Evolutionary conservation across 92 coral and sea anemone species (phyloP).

Genomic region (Phenganax marumi): DNA sequence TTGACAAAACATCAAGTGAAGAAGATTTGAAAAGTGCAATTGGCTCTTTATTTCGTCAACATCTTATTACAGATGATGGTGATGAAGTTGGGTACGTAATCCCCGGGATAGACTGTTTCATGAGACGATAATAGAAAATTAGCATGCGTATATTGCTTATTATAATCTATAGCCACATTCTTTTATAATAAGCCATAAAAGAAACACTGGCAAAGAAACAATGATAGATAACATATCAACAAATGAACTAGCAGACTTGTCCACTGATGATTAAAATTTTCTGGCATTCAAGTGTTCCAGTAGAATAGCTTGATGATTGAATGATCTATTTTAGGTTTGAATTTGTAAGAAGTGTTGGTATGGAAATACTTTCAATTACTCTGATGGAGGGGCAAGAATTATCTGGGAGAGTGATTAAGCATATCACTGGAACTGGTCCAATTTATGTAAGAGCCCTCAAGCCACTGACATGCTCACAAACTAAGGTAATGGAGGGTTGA

Average conservation of each 20-base stretch:
- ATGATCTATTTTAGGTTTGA: slow-evolving; percentile 42
- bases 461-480: too few species aligned
- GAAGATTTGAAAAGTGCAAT: neutral
- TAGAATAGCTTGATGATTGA: too few species aligned
- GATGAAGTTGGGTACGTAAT: slow-evolving; percentile 25
- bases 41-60: neutral
- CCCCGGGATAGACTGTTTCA: too few species aligned
- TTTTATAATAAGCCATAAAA: too few species aligned
- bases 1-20: slow-evolving; percentile 32
- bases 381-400: slow-evolving; percentile 28
- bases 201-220: too few species aligned
- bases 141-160: too few species aligned
- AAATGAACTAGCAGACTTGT: too few species aligned
- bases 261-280: neutral
- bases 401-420: slow-evolving; percentile 35
- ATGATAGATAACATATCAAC: too few species aligned
- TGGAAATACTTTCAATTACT: slow-evolving; percentile 23
- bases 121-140: too few species aligned
- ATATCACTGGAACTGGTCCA: slow-evolving; percentile 47
- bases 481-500: too few species aligned
- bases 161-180: too few species aligned
- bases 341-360: slow-evolving; percentile 46
- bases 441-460: slow-evolving; percentile 40
- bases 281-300: too few species aligned
- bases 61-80: neutral